These are phyloP conservation scores for Salvelinus sp. DNA, from an alignment of 2,113 vertebrate genomes.

Conservation along the genomic window DNA sequence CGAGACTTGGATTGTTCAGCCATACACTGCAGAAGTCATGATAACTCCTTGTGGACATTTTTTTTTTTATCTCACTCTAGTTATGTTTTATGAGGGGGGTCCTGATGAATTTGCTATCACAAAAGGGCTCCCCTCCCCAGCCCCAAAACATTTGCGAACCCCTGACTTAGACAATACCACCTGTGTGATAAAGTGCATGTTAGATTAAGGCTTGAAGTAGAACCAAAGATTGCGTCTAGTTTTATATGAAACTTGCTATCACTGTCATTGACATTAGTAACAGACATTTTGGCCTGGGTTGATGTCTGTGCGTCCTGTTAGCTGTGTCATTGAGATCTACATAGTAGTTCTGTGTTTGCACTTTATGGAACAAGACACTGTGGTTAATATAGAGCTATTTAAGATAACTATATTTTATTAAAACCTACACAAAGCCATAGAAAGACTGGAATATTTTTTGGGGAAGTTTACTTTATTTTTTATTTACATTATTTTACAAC, in stretches of 20 bases:
- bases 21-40: too few species aligned
- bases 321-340: neutral
- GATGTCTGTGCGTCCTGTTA: constrained; percentile 3
- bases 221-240: constrained; percentile 48
- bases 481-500: constrained; percentile 39
- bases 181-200: neutral
- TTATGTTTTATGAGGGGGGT: too few species aligned
- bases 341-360: neutral
- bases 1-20: too few species aligned
- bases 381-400: too few species aligned
- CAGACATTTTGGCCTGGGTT: constrained; percentile 15
- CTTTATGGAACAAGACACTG: neutral
- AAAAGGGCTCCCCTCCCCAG: too few species aligned
- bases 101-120: too few species aligned
- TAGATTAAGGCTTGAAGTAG: constrained; percentile 8
- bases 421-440: constrained; percentile 47
- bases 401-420: neutral
- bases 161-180: neutral
- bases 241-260: constrained; percentile 16
- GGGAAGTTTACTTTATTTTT: constrained; percentile 28
- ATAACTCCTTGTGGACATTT: too few species aligned
- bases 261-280: constrained; percentile 11
- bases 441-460: constrained; percentile 34
- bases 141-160: too few species aligned
- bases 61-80: too few species aligned